phyloP scores from a whole-genome alignment of 2,888 invertebrate genomes.

The Chaitophorus viminalis region DNA sequence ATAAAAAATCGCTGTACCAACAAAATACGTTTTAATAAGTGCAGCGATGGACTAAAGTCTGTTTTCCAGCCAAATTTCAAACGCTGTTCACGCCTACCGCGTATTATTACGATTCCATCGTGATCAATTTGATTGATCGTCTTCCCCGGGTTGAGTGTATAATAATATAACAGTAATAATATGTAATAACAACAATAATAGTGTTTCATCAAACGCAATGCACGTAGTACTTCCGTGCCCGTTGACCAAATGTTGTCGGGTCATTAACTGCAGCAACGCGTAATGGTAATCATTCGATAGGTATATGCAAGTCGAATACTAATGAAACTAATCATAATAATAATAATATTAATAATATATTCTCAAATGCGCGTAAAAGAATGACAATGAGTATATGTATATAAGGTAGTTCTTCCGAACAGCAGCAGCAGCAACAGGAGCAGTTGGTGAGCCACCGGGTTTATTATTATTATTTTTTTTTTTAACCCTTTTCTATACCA shows the following conservation, averaged over 20 bases:
- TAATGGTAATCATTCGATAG: slow-evolving; percentile 26
- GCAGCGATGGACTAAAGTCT: too few relatives aligned
- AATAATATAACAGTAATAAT: background rate
- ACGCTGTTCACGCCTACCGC: background rate
- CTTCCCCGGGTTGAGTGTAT: slow-evolving; percentile 4
- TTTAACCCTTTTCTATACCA: slow-evolving; percentile 57
- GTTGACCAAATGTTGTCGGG: slow-evolving; percentile 59
- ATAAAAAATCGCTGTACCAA: too few relatives aligned
- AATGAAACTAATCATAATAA: slow-evolving; percentile 43
- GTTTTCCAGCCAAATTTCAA: background rate
- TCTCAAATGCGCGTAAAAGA: slow-evolving; percentile 21
- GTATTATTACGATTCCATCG: background rate
- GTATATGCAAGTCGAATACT: slow-evolving; percentile 52
- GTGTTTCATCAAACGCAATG: background rate
- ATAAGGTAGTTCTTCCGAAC: slow-evolving; percentile 20
- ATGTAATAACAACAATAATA: background rate
- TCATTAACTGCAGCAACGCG: slow-evolving; percentile 32
- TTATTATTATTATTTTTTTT: slow-evolving; percentile 42
- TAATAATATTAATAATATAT: slow-evolving; percentile 25
- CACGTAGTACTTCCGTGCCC: background rate
- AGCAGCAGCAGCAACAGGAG: slow-evolving; percentile 53
- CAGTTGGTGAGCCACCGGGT: slow-evolving; percentile 62
- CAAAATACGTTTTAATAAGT: too few relatives aligned
- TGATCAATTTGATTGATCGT: slow-evolving; percentile 40
- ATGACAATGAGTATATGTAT: slow-evolving; percentile 51